Conservation (phyloP, 2,797 vertebrate genomes). For the Pempheris klunzingeri region DNA sequence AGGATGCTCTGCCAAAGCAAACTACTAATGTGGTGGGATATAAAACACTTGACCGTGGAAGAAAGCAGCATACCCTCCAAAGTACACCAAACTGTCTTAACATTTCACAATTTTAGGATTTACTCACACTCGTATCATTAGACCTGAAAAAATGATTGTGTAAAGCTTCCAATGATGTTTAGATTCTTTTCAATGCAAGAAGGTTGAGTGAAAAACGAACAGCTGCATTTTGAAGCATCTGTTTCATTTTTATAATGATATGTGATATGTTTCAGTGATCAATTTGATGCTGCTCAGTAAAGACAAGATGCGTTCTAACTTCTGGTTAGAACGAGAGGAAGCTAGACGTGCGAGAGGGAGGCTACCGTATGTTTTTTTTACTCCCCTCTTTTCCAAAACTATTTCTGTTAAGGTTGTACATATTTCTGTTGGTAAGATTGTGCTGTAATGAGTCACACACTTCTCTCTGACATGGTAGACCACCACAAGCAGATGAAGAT, state of each 20-base stretch:
- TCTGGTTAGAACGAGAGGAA: no score
- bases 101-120: slow-evolving; percentile 22
- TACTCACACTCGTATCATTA: slow-evolving; percentile 12
- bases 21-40: slow-evolving; percentile 26
- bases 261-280: no score
- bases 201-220: not conserved
- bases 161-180: slow-evolving; percentile 6
- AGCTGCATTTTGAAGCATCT: not conserved
- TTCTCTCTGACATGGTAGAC: no score
- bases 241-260: not conserved
- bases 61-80: slow-evolving; percentile 21
- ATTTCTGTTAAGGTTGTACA: no score
- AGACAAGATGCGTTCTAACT: no score
- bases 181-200: not conserved
- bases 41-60: slow-evolving; percentile 35
- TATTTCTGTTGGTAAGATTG: no score
- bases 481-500: no score
- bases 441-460: no score
- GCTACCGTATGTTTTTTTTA: no score
- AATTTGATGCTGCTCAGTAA: not conserved
- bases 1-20: slow-evolving; percentile 44
- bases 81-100: slow-evolving; percentile 42
- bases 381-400: no score
- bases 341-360: no score
- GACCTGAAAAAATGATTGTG: slow-evolving; percentile 5